Conservation (phyloP, 2,888 invertebrate genomes). For the Drosophila rubida region DNA sequence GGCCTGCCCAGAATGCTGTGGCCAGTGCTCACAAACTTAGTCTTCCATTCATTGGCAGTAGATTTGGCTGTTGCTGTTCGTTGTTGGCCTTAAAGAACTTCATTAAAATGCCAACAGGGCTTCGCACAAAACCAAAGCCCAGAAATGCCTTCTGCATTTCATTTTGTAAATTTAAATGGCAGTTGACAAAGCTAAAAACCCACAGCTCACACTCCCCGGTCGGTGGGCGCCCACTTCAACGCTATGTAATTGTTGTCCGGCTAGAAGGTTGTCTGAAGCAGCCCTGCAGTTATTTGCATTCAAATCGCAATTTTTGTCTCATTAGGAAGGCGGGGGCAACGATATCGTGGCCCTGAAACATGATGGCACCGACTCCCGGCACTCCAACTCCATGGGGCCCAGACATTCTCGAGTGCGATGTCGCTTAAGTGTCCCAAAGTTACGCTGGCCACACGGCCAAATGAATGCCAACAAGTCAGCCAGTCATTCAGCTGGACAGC, state of each 20-base stretch:
- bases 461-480: slow-evolving; percentile 75
- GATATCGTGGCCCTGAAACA: slow-evolving; percentile 49
- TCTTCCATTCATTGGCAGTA: not conserved
- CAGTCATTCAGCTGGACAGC: slow-evolving; percentile 45
- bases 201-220: slow-evolving; percentile 18
- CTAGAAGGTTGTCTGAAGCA: slow-evolving; percentile 51
- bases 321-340: slow-evolving; percentile 58
- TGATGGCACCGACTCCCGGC: slow-evolving; percentile 15
- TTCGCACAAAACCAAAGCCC: slow-evolving; percentile 46
- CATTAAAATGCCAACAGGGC: slow-evolving; percentile 66
- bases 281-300: slow-evolving; percentile 81
- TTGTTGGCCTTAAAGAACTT: slow-evolving; percentile 54
- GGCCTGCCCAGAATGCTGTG: slow-evolving; percentile 36
- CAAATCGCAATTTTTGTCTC: slow-evolving; percentile 80
- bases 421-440: slow-evolving; percentile 79
- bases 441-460: slow-evolving; percentile 64
- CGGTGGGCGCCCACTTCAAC: slow-evolving; percentile 39
- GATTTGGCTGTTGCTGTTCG: not conserved
- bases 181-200: slow-evolving; percentile 55
- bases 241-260: slow-evolving; percentile 73
- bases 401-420: slow-evolving; percentile 47
- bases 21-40: slow-evolving; percentile 3
- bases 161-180: slow-evolving; percentile 70
- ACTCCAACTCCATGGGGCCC: slow-evolving; percentile 13
- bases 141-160: slow-evolving; percentile 60